Evolutionary conservation across 2,888 invertebrate genomes (phyloP), one percentile per base, ranked within the genome.

Genomic region (Dolomedes plantarius): DNA sequence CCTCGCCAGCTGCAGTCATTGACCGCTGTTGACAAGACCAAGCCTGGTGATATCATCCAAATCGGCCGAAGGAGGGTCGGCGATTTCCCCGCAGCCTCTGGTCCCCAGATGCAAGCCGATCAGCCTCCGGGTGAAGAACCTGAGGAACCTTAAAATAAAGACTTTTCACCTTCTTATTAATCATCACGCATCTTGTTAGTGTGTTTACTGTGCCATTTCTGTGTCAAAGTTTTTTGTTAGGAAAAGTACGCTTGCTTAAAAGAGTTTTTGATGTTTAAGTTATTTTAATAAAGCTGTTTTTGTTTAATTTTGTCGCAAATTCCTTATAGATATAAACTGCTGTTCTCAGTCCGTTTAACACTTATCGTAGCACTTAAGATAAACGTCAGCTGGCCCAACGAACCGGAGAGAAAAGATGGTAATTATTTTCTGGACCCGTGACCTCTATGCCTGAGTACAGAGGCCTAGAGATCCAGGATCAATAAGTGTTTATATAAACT

Each of bases 1-100:
- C 94, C 96, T 1, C 92, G 93, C 13, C 93, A 94, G 89, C 92
- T 95, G 67, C 93, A 94, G 90, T 93, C 92, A 73, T 93, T 94
- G 90, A 93, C 95, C n/a, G 91, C 93, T 88, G 92, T 95, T 86
- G 95, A 95, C 89, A 87, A 78, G 3, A 88, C 88, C 6, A 74
- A 86, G 27, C 65, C 88, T 11, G 80, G 87, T 13, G 88, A 88
- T 2, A 88, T 89, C 16, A 74, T 88, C 9, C 87, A 88, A 64
- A 88, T 87, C 23, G 85, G 85, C 1, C 50, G 78, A 1, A 68
- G 85, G 28, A 67, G 85, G 29, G 29, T 73, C 2, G 85, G 85
- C 0, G 85, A 86, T 23, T 86, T 86, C 69, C 85, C 85, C 0
- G 78, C 73, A 7, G 29, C 73, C 0, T 23, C 74, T 11, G 72